A percentile compares a stretch with the other conserved stretches of the same genome.
Conservation (phyloP, 2,797 vertebrate species). For the Allobates femoralis region DNA sequence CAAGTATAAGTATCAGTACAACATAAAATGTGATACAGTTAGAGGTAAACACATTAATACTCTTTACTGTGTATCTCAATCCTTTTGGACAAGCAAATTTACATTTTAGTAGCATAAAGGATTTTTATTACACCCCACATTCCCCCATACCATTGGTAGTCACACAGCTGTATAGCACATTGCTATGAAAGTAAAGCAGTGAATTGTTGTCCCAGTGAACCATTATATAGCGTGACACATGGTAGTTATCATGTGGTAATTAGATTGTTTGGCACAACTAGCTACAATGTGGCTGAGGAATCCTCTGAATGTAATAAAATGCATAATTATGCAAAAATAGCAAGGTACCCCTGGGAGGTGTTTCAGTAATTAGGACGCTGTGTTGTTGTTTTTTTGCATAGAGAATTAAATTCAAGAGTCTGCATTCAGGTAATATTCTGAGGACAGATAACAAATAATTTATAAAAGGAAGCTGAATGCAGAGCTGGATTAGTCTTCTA, state of each 20-base stretch:
- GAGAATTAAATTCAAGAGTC: constrained; percentile 1
- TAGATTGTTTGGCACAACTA: constrained; percentile 39
- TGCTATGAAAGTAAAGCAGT: constrained; percentile 50
- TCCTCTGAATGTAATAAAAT: constrained; percentile 60
- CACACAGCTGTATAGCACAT: constrained; percentile 54
- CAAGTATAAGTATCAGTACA: background rate
- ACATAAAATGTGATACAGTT: background rate
- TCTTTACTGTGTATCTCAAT: background rate
- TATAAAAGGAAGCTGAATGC: background rate
- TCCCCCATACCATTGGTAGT: constrained; percentile 49
- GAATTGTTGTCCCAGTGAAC: constrained; percentile 57
- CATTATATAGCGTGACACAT: constrained; percentile 53
- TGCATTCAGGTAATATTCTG: constrained; percentile 12
- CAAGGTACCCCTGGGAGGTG: constrained; percentile 7
- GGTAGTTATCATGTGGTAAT: constrained; percentile 62
- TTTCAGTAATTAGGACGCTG: constrained; percentile 42
- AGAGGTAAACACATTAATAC: background rate
- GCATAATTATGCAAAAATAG: constrained; percentile 50
- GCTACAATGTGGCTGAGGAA: constrained; percentile 50
- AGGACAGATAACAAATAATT: background rate
- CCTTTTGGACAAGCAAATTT: background rate
- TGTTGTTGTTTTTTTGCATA: constrained; percentile 51
- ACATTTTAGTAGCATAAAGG: background rate
- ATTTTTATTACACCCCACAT: background rate
- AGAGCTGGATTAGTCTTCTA: background rate